Conservation (phyloP, 30 jellyfish, hydroid and myxozoan genomes). For the Nemopilema nomurai region DNA sequence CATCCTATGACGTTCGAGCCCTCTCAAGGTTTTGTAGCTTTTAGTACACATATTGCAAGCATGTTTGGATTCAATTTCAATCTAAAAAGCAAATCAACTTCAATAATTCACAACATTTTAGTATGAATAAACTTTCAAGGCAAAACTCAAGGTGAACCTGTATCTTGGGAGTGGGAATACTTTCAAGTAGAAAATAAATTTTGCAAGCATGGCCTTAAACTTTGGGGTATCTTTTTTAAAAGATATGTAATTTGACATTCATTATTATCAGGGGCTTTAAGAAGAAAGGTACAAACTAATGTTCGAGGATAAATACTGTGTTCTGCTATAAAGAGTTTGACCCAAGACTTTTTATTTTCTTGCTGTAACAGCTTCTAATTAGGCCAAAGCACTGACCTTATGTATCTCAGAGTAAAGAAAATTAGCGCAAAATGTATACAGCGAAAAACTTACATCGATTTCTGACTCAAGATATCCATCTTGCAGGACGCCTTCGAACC, state of each 20-base stretch:
- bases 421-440: neutral
- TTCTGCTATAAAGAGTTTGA: neutral
- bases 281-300: neutral
- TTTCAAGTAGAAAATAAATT: neutral
- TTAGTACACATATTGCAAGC: neutral
- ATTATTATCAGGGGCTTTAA: neutral
- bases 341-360: neutral
- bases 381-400: neutral
- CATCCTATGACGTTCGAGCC: neutral
- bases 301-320: neutral
- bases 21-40: neutral
- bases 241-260: neutral
- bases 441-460: neutral
- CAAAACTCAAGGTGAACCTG: neutral
- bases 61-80: neutral
- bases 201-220: neutral
- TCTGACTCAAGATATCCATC: neutral
- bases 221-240: neutral
- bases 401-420: neutral
- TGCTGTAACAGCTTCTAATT: neutral
- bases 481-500: neutral
- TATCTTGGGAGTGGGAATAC: too few species aligned
- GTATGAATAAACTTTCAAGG: neutral
- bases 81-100: neutral
- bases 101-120: neutral